phyloP scores from a whole-genome alignment of 2,113 vertebrate genomes.

The Formicarius rufipectus region DNA sequence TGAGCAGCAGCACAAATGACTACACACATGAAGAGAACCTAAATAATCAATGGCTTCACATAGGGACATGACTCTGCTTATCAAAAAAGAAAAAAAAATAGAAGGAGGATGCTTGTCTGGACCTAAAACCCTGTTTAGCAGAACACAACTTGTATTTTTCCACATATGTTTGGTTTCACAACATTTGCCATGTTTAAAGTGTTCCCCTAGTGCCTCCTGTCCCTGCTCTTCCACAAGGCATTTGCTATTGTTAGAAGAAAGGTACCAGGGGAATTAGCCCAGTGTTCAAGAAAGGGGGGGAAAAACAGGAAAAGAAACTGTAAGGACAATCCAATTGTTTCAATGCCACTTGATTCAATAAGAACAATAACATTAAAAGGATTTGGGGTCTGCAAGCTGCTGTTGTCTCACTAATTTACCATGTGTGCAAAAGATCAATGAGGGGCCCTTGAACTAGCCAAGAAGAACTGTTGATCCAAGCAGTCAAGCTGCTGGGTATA shows the following conservation, averaged over 20 bases:
- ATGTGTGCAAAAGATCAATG: neutral
- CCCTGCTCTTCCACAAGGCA: neutral
- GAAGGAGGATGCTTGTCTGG: neutral
- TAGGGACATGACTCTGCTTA: neutral
- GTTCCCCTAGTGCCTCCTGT: neutral
- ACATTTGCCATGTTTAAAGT: neutral
- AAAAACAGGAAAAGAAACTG: neutral
- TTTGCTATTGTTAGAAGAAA: neutral
- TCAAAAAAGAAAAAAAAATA: neutral
- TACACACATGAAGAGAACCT: neutral
- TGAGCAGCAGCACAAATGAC: neutral
- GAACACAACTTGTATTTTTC: neutral
- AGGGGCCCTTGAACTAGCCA: neutral
- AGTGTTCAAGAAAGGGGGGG: neutral
- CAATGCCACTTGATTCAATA: slow-evolving; percentile 31
- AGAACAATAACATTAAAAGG: slow-evolving; percentile 2
- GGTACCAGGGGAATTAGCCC: neutral
- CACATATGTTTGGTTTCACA: neutral
- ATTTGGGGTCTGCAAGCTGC: slow-evolving; percentile 16
- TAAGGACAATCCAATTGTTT: slow-evolving; percentile 28
- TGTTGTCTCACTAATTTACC: neutral
- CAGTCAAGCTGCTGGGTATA: neutral
- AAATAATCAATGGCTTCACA: neutral
- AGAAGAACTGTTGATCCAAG: neutral
- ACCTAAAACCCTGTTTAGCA: neutral